Percentiles rank a stretch among this genome's conserved stretches.
Evolutionary conservation across 64 coral and sea anemone species (phyloP).

Genomic region (Montipora efflorescens): DNA sequence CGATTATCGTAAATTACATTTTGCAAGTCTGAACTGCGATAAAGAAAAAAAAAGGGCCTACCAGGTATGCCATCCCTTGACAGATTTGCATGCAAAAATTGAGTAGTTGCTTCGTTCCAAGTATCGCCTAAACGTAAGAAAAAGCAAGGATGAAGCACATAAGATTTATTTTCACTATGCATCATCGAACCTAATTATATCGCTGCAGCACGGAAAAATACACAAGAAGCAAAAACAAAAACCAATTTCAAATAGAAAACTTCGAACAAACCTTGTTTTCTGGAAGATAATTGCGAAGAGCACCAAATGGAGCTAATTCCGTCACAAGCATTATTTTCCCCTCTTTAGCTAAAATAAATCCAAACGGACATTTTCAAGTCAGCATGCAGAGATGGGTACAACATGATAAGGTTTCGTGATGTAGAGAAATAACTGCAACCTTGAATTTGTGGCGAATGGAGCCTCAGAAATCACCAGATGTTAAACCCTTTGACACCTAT

Average conservation of each 20-base stretch:
- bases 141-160: background rate
- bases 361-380: background rate
- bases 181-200: no score
- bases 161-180: no score
- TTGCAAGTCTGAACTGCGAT: no score
- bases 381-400: no score
- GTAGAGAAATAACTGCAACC: no score
- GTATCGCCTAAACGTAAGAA: constrained; percentile 11
- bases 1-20: no score
- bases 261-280: constrained; percentile 20
- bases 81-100: constrained; percentile 63
- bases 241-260: background rate
- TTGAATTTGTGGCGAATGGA: no score
- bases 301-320: constrained; percentile 55
- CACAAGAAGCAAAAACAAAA: background rate
- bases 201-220: no score
- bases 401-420: no score
- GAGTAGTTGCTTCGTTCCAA: constrained; percentile 35
- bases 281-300: constrained; percentile 9
- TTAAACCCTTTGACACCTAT: no score
- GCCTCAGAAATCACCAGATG: no score
- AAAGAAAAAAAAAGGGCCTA: background rate
- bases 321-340: constrained; percentile 45
- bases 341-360: background rate
- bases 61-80: constrained; percentile 53